Base-by-base conservation (phyloP, 2,888 invertebrate species). In the Arctia plantaginis region DNA sequence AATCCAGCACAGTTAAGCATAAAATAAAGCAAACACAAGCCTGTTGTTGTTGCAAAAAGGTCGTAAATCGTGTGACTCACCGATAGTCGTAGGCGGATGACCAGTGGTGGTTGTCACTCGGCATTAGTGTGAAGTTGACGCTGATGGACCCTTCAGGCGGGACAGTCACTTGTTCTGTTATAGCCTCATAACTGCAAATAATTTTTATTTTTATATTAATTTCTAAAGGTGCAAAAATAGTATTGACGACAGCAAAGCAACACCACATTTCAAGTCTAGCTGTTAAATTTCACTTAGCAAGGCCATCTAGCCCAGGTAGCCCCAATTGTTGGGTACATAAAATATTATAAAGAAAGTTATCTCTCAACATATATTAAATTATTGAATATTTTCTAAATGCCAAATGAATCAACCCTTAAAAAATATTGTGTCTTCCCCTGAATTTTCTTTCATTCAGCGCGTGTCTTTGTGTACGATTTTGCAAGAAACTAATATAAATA, bases 101-200 rank as follows among this genome's bases (percentile, higher is more conserved):
- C 99, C 99, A 99, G 88, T 98, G 97, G 80, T 97, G 96, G 0
- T 97, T 97, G 90, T 98, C 97, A 88, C 98, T 97, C n/a, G 97
- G 96, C 96, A 98, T 97, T 66, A 99, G 94, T 0, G 97, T 98
- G 85, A 99, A 97, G 93, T 99, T 98, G 78, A 97, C 94, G 72
- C 97, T 96, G 66, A 97, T 90, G 0, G 96, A 96, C 0, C 97
- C 97, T 44, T 92, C 91, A 0, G 87, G 89, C 0, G 97, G 97
- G 0, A 98, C 96, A 0, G 93, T 96, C 15, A 98, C 96, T 80
- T 93, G 94, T 79, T 96, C 96, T 0, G 97, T 97, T 72, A 97
- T 93, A 64, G 96, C 94, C 88, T 97, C 97, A 81, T 97, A 97
- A 27, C 97, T 97, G 87, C 8, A 84, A 71, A 64, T 55, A 20